Evolutionary conservation across 2,797 vertebrate genomes (phyloP).

Genomic region (Malurus leucopterus): DNA sequence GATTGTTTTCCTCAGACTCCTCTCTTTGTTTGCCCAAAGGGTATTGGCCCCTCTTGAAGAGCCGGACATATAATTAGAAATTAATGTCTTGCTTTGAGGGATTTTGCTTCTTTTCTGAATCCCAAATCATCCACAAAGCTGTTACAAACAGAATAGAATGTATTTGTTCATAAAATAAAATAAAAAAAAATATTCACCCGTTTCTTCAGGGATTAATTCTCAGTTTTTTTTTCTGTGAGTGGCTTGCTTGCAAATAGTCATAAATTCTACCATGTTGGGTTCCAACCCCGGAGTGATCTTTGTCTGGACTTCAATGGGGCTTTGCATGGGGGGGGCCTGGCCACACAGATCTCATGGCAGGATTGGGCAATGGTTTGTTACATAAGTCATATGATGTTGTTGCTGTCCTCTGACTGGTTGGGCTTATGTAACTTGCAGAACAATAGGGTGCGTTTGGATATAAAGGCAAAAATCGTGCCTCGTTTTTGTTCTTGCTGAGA

Average conservation of each 20-base stretch:
- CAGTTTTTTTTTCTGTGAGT: not conserved
- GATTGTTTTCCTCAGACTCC: slow-evolving; percentile 13
- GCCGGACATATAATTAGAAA: slow-evolving; percentile 48
- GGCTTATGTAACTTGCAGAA: slow-evolving; percentile 58
- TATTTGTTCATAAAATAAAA: slow-evolving; percentile 44
- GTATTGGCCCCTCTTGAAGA: slow-evolving; percentile 44
- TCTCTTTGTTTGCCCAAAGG: slow-evolving; percentile 14
- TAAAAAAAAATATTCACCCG: slow-evolving; percentile 1
- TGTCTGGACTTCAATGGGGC: slow-evolving; percentile 58
- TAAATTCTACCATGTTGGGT: slow-evolving; percentile 57
- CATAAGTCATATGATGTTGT: slow-evolving; percentile 62
- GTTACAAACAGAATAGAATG: slow-evolving; percentile 56
- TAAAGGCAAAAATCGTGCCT: slow-evolving; percentile 47
- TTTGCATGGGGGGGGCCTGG: slow-evolving; percentile 47
- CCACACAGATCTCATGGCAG: slow-evolving; percentile 60
- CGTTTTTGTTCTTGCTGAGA: not conserved
- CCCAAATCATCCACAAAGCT: slow-evolving; percentile 52
- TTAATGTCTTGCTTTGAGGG: slow-evolving; percentile 57
- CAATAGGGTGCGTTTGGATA: slow-evolving; percentile 44
- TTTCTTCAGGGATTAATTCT: slow-evolving; percentile 62
- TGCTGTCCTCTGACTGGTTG: slow-evolving; percentile 50
- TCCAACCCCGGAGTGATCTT: slow-evolving; percentile 51
- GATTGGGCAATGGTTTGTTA: slow-evolving; percentile 57
- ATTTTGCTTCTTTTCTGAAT: slow-evolving; percentile 52
- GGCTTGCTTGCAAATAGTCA: slow-evolving; percentile 49